These are phyloP conservation scores for Agriotes lineatus DNA, from an alignment of 2,888 invertebrate species.

Conservation along the genomic window DNA sequence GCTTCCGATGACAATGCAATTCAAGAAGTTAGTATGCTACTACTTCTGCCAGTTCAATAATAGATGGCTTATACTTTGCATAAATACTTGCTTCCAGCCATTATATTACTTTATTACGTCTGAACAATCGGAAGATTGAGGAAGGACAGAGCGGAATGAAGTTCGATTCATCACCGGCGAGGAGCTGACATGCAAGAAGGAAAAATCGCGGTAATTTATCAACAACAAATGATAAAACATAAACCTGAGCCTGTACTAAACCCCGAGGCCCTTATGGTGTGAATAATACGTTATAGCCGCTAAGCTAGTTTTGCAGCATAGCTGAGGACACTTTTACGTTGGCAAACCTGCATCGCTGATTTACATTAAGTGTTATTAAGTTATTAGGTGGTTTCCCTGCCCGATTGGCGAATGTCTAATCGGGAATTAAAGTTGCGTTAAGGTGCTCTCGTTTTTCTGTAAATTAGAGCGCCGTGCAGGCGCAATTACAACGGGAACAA, in stretches of 20 bases:
- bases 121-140: no score
- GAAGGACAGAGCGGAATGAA: no score
- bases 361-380: constrained; percentile 20
- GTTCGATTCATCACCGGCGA: no score
- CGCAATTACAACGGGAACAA: constrained; percentile 2
- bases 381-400: constrained; percentile 17
- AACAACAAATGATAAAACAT: constrained; percentile 5
- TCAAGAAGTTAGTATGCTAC: no score
- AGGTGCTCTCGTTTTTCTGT: neutral
- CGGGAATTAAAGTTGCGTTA: neutral
- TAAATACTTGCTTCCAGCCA: no score
- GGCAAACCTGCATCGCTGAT: constrained; percentile 8
- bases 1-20: no score
- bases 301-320: constrained; percentile 16
- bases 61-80: no score
- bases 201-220: neutral
- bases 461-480: neutral
- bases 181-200: no score
- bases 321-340: constrained; percentile 14
- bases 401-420: constrained; percentile 8
- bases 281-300: constrained; percentile 7
- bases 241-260: neutral
- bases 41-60: no score
- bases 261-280: constrained; percentile 1
- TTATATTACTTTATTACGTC: no score